Evolutionary conservation across 2,888 invertebrate species (phyloP).

Genomic region (Sipunculus nudus): DNA sequence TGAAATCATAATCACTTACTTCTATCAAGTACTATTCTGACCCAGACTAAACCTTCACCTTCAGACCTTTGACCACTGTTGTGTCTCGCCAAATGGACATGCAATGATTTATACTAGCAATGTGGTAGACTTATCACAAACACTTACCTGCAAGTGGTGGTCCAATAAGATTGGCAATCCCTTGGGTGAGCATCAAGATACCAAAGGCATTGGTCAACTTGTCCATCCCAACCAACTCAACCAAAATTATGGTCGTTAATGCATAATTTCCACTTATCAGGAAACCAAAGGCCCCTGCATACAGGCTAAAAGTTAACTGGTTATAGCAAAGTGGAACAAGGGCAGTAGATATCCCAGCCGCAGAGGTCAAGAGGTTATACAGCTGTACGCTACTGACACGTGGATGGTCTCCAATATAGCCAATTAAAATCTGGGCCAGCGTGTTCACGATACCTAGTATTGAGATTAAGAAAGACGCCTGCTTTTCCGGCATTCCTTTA

Average conservation of each 20-base stretch:
- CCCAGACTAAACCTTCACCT: too few relatives aligned
- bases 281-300: conserved; percentile 76
- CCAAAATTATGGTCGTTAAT: conserved; percentile 87
- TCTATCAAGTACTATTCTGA: too few relatives aligned
- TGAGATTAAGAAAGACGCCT: conserved; percentile 79
- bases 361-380: conserved; percentile 79
- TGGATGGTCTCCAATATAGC: conserved; percentile 88
- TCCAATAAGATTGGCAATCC: conserved; percentile 87
- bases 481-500: conserved; percentile 67
- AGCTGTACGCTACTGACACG: conserved; percentile 82
- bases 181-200: conserved; percentile 85
- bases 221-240: conserved; percentile 88
- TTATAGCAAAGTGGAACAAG: conserved; percentile 50
- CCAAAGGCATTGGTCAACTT: conserved; percentile 93
- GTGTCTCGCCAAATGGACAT: too few relatives aligned
- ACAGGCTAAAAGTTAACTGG: conserved; percentile 47
- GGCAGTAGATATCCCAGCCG: conserved; percentile 65
- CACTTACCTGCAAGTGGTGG: conserved; percentile 86
- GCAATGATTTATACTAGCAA: too few relatives aligned
- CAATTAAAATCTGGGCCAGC: conserved; percentile 77
- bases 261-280: conserved; percentile 93
- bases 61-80: too few relatives aligned
- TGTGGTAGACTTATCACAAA: too few relatives aligned
- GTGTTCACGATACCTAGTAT: conserved; percentile 82
- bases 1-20: too few relatives aligned